Evolutionary conservation across 2,113 vertebrate species (phyloP).

Genomic region (Gopherus flavomarginatus): DNA sequence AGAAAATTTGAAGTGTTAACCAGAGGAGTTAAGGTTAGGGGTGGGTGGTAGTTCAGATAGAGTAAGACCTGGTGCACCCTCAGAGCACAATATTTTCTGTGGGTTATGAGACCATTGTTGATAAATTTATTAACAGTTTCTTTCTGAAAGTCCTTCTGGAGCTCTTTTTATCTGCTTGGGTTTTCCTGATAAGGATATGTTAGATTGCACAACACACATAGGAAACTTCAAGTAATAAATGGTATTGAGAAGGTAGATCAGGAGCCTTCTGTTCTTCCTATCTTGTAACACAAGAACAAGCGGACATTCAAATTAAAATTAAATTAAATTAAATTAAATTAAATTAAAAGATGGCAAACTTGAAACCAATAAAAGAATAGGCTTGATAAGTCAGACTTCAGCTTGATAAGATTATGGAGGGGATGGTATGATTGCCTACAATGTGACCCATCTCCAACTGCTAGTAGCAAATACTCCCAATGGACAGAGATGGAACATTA

Average conservation of each 20-base stretch:
- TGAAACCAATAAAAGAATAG: neutral
- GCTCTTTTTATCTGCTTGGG: neutral
- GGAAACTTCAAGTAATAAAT: neutral
- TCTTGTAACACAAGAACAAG: neutral
- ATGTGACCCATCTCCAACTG: neutral
- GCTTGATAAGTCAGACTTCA: neutral
- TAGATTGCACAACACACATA: neutral
- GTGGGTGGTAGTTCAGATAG: rapidly evolving
- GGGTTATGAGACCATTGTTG: neutral
- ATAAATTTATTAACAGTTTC: neutral
- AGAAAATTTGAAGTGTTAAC: neutral
- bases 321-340: too few species aligned
- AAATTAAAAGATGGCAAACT: neutral
- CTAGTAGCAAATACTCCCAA: neutral
- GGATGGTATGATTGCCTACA: neutral
- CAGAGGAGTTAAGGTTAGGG: neutral
- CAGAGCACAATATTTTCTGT: neutral
- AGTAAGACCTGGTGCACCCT: rapidly evolving
- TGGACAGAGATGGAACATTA: neutral
- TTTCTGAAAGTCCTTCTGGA: neutral
- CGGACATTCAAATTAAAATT: neutral
- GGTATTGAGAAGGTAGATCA: neutral
- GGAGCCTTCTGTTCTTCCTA: neutral
- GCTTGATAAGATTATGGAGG: neutral
- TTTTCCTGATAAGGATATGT: neutral